Percentiles rank a stretch among this genome's conserved stretches.
Evolutionary conservation across 2,888 invertebrate species (phyloP).

Genomic region (Drosophila fungiperda): DNA sequence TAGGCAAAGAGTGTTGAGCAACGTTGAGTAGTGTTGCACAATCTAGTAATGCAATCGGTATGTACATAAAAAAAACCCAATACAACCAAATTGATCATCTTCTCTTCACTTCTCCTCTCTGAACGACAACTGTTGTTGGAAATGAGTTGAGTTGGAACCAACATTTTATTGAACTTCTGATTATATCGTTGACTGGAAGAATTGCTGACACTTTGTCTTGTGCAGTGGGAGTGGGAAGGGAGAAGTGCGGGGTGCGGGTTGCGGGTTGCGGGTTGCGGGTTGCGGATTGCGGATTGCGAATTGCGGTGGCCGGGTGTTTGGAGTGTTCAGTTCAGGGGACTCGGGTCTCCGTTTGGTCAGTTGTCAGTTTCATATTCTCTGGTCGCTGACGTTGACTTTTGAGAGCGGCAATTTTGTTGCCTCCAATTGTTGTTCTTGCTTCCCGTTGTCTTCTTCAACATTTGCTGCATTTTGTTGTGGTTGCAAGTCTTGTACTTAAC

Average conservation of each 20-base stretch:
- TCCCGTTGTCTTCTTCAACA: slow-evolving; percentile 18
- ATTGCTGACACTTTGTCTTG: slow-evolving; percentile 44
- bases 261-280: neutral
- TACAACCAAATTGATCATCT: neutral
- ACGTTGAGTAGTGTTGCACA: neutral
- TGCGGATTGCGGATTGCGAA: too few species aligned
- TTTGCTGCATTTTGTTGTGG: slow-evolving; percentile 20
- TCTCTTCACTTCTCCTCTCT: neutral
- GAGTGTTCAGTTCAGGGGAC: neutral
- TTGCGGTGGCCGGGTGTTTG: too few species aligned
- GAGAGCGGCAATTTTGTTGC: slow-evolving; percentile 44
- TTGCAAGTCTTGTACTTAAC: slow-evolving; percentile 34
- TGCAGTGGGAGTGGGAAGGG: neutral
- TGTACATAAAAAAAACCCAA: neutral
- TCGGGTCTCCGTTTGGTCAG: slow-evolving; percentile 23
- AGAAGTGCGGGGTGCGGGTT: neutral
- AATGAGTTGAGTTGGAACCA: slow-evolving; percentile 5
- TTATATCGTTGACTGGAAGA: slow-evolving; percentile 28
- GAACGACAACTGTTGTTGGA: neutral
- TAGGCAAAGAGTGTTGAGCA: neutral
- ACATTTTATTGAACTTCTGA: slow-evolving; percentile 32
- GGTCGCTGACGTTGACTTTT: slow-evolving; percentile 62
- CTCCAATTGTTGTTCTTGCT: neutral
- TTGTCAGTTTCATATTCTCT: slow-evolving; percentile 65
- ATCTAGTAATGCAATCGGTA: neutral